Evolutionary conservation across 2,888 invertebrate genomes (phyloP).

Genomic region (Tetheella fluctuosa): DNA sequence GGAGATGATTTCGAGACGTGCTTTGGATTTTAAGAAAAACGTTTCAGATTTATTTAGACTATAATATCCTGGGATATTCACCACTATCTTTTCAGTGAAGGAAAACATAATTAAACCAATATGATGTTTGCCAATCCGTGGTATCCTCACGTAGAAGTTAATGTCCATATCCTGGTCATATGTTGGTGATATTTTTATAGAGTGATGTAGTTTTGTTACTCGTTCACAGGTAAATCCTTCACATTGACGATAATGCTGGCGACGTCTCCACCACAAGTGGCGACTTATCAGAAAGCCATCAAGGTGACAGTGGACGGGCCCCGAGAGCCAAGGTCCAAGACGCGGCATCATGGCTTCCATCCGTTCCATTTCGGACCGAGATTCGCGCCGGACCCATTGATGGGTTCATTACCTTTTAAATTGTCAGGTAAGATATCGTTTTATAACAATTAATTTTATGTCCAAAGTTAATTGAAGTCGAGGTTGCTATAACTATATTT

Average conservation of each 20-base stretch:
- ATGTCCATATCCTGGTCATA: too few relatives aligned
- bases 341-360: constrained; percentile 94
- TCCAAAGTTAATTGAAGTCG: too few relatives aligned
- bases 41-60: not conserved
- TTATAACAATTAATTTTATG: not conserved
- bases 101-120: too few relatives aligned
- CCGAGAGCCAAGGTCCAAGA: constrained; percentile 97
- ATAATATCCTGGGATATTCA: too few relatives aligned
- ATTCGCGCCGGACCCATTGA: constrained; percentile 92
- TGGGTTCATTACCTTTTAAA: constrained; percentile 92
- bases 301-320: constrained; percentile 99
- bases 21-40: constrained; percentile 20
- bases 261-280: constrained; percentile 96
- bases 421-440: constrained; percentile 89
- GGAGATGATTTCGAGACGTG: constrained; percentile 50
- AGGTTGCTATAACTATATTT: too few relatives aligned
- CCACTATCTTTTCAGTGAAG: too few relatives aligned
- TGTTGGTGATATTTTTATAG: not conserved
- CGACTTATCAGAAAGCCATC: constrained; percentile 98
- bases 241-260: constrained; percentile 97
- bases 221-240: constrained; percentile 95
- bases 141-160: too few relatives aligned
- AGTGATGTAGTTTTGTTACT: constrained; percentile 14
- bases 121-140: too few relatives aligned
- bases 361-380: constrained; percentile 95